Evolutionary conservation across 2,888 invertebrate species (phyloP), one percentile per base, ranked within the genome.

Genomic region (Bombyx huttoni): DNA sequence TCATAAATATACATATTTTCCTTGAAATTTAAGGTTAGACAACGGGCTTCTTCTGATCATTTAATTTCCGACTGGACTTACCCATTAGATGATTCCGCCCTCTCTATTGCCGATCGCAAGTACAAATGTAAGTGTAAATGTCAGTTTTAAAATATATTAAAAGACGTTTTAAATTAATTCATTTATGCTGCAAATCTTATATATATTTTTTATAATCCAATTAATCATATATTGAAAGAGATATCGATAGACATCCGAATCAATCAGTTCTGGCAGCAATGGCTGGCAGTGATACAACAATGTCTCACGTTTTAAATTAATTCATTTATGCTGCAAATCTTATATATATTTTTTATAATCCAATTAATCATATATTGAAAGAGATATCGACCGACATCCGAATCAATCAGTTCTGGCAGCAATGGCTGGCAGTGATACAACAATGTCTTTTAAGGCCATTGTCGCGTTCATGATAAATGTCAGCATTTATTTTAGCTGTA

Each of bases 11-110:
- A 40, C 12, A 35, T 35, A 8, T 12, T 40, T 40, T 8, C 12
- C 12, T 40, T 40, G 7, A 40, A 40, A 40, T 40, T 40, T 40
- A 49, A 91, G 91, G 87, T 91, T 51, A 80, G 89, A 66, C 93
- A 94, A 66, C 89, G 95, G 59, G 94, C 94, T 49, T 91, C 94
- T 62, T 95, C 95, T 13, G 91, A 93, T 65, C 93, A 94, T 50
- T 91, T 94, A 47, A 90, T 91, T 63, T 90, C 91, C 50, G 92
- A 91, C 64, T 92, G 91, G 91, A 90, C 89, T 14, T 90, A 90
- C 64, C 88, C 90, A 34, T 55, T 66, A 40, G 88, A 89, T 47
- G 86, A 86, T 49, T 56, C 80, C 0, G 57, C 70, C 1, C 51
- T 78, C 34, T 63, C 80, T 35, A 78, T 88, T 56, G 75, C 87